Evolutionary conservation across 1,140 invertebrate species (phyloP).

Genomic region (Drosophila orena): DNA sequence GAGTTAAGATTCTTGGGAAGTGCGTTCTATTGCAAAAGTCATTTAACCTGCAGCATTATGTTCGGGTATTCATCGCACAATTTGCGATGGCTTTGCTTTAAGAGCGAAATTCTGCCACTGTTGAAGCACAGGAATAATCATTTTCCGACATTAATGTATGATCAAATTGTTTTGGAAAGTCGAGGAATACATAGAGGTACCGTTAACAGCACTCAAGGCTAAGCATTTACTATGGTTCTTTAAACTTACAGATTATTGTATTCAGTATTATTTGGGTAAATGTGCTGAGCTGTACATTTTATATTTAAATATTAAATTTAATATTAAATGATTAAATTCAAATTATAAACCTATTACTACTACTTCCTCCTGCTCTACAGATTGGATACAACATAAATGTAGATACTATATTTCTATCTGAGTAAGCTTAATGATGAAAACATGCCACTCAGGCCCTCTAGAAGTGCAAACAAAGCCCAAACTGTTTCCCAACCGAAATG

Average conservation of each 20-base stretch:
- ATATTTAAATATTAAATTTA: too few relatives aligned
- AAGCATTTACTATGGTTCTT: too few relatives aligned
- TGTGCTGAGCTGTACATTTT: too few relatives aligned
- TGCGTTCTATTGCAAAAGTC: not conserved
- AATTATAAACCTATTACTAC: too few relatives aligned
- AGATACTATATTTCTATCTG: slow-evolving; percentile 2
- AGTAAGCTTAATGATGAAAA: slow-evolving; percentile 16
- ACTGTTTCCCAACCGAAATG: not conserved
- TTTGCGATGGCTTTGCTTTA: not conserved
- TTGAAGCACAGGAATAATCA: not conserved
- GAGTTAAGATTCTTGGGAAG: slow-evolving; percentile 6
- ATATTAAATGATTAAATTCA: too few relatives aligned
- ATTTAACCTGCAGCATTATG: not conserved
- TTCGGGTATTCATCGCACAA: not conserved
- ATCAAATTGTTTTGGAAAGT: not conserved
- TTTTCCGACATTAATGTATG: not conserved
- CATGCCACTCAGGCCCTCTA: slow-evolving; percentile 4
- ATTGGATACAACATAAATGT: not conserved
- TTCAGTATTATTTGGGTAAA: too few relatives aligned
- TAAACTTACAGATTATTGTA: too few relatives aligned
- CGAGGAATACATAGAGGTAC: too few relatives aligned
- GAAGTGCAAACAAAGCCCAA: slow-evolving; percentile 20
- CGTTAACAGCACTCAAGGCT: too few relatives aligned
- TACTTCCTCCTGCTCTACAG: too few relatives aligned
- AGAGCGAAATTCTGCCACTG: not conserved